phyloP scores from a whole-genome alignment of 2,888 invertebrate species.

The Drosophila affinis region DNA sequence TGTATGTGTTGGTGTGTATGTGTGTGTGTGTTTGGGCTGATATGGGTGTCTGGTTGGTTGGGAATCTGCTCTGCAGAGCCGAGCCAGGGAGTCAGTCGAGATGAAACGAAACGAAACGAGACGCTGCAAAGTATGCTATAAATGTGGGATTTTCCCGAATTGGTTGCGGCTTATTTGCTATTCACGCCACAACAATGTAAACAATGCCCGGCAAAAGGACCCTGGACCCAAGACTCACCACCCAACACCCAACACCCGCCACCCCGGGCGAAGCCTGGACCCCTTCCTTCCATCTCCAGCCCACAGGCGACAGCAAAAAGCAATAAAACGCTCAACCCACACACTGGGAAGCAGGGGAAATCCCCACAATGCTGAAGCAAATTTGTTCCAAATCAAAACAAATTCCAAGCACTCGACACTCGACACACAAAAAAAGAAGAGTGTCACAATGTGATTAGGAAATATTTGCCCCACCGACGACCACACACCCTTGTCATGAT shows the following conservation, averaged over 20 bases:
- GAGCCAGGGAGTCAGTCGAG: too few relatives aligned
- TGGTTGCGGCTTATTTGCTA: constrained; percentile 72
- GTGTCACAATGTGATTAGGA: not conserved
- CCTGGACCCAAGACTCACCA: constrained; percentile 50
- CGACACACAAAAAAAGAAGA: constrained; percentile 44
- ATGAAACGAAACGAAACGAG: not conserved
- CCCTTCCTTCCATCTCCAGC: constrained; percentile 12
- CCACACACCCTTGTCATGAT: constrained; percentile 25
- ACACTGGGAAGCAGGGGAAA: constrained; percentile 39
- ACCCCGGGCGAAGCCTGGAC: not conserved
- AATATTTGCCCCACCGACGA: not conserved
- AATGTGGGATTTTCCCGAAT: constrained; percentile 50
- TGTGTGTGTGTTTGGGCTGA: not conserved
- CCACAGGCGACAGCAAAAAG: constrained; percentile 72
- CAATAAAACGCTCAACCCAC: constrained; percentile 69
- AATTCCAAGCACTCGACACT: constrained; percentile 58
- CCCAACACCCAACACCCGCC: not conserved
- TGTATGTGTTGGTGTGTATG: not conserved
- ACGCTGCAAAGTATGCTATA: constrained; percentile 34
- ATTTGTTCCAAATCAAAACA: constrained; percentile 78
- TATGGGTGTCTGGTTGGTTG: not conserved
- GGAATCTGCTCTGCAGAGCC: not conserved
- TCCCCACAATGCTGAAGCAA: constrained; percentile 61
- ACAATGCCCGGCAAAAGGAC: constrained; percentile 59
- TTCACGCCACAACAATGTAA: constrained; percentile 80